Conservation (phyloP, 2,113 vertebrate genomes). For the Pomatorhinus ruficollis region DNA sequence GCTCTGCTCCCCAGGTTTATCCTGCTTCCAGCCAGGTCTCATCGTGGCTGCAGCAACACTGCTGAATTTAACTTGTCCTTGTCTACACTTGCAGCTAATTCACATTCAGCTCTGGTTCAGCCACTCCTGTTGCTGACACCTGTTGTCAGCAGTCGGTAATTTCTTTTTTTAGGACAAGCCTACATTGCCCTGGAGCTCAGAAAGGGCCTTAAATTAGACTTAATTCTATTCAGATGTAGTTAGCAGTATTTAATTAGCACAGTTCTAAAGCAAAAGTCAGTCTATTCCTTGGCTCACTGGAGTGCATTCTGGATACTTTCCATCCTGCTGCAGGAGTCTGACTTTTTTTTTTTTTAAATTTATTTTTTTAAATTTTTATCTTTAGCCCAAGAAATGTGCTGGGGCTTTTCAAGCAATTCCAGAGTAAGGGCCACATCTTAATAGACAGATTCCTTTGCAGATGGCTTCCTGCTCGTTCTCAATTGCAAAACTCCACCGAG, state of each 20-base stretch:
- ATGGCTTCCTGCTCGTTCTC: conserved; percentile 30
- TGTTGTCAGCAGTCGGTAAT: conserved; percentile 59
- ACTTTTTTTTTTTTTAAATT: not conserved
- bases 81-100: conserved; percentile 28
- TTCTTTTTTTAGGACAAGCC: conserved; percentile 43
- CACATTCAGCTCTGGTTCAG: not conserved
- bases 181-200: conserved; percentile 35
- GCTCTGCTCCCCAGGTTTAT: not conserved
- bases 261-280: conserved; percentile 48
- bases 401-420: conserved; percentile 31
- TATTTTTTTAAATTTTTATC: not conserved
- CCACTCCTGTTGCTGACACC: conserved; percentile 44
- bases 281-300: conserved; percentile 13
- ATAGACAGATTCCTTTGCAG: conserved; percentile 40
- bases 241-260: conserved; percentile 57
- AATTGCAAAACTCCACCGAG: conserved; percentile 50
- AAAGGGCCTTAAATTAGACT: conserved; percentile 51
- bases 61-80: not conserved
- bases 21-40: not conserved
- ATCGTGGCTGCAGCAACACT: not conserved
- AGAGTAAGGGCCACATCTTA: conserved; percentile 8
- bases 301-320: conserved; percentile 34
- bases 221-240: conserved; percentile 63
- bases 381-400: conserved; percentile 33
- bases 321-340: conserved; percentile 37